These are phyloP conservation scores for Clarias gariepinus DNA, from an alignment of 2,113 vertebrate genomes.

Conservation along the genomic window DNA sequence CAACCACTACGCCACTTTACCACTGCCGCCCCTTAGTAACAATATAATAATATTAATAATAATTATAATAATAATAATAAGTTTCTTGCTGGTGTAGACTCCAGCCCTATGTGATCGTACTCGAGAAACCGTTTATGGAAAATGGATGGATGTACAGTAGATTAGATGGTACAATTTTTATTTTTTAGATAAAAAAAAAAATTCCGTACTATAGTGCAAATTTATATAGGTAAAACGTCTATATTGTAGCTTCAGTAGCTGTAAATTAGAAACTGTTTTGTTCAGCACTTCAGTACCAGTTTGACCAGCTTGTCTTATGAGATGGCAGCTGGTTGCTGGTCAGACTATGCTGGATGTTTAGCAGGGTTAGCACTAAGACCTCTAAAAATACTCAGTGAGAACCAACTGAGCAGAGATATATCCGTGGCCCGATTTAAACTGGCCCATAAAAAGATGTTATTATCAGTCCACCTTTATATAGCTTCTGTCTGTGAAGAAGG, in stretches of 20 bases:
- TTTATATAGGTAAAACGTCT: neutral
- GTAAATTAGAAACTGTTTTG: neutral
- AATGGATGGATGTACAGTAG: neutral
- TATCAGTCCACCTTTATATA: conserved; percentile 24
- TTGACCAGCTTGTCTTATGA: neutral
- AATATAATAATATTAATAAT: too few species aligned
- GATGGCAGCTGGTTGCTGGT: neutral
- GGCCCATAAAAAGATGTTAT: conserved; percentile 10
- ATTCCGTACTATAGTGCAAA: neutral
- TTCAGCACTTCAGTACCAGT: neutral
- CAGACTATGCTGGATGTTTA: neutral
- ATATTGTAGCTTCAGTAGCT: neutral
- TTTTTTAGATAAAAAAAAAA: too few species aligned
- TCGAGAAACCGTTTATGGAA: too few species aligned
- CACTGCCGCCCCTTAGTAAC: too few species aligned
- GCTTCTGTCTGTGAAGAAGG: neutral
- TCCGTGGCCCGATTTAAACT: conserved; percentile 5
- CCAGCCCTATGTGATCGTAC: too few species aligned
- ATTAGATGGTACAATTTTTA: neutral
- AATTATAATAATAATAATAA: too few species aligned
- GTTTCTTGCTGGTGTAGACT: too few species aligned
- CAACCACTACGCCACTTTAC: too few species aligned
- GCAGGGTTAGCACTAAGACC: neutral
- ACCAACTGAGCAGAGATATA: conserved; percentile 21
- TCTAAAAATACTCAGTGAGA: conserved; percentile 16